Evolutionary conservation across 2,113 vertebrate genomes (phyloP).

Genomic region (Eurypyga helias): DNA sequence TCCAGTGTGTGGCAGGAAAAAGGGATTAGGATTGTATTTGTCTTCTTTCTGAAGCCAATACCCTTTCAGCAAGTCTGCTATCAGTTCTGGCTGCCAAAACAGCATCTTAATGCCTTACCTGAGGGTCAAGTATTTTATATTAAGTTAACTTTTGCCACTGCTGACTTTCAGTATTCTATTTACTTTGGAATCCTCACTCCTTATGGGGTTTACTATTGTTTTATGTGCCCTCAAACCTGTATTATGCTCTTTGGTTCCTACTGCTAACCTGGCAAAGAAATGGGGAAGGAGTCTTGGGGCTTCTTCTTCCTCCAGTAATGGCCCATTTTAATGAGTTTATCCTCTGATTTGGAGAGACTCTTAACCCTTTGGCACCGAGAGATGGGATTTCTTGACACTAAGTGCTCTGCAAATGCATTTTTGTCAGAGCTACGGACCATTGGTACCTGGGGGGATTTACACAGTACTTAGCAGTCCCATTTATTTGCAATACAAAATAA

Average conservation of each 20-base stretch:
- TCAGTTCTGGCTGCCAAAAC: conserved; percentile 75
- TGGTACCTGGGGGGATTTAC: conserved; percentile 66
- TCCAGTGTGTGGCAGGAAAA: conserved; percentile 66
- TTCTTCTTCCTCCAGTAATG: conserved; percentile 57
- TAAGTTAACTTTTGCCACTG: conserved; percentile 70
- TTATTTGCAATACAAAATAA: conserved; percentile 77
- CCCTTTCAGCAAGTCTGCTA: conserved; percentile 73
- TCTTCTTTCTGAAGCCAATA: conserved; percentile 69
- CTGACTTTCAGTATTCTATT: conserved; percentile 64
- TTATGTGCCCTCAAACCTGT: conserved; percentile 59
- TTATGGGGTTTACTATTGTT: conserved; percentile 61
- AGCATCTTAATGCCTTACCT: conserved; percentile 77
- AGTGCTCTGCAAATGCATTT: conserved; percentile 68
- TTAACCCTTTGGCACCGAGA: conserved; percentile 71
- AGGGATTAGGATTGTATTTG: conserved; percentile 74
- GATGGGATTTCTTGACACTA: conserved; percentile 71
- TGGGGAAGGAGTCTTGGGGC: conserved; percentile 6
- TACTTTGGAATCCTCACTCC: conserved; percentile 50
- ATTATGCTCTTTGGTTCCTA: conserved; percentile 59
- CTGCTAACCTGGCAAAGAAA: conserved; percentile 17
- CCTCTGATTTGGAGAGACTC: conserved; percentile 64
- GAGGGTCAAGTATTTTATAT: conserved; percentile 67
- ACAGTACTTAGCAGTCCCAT: conserved; percentile 67
- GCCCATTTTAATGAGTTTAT: conserved; percentile 72
- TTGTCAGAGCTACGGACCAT: conserved; percentile 49